Conservation (phyloP, 2,888 invertebrate species). For the Dimorphilus gyrociliatus region DNA sequence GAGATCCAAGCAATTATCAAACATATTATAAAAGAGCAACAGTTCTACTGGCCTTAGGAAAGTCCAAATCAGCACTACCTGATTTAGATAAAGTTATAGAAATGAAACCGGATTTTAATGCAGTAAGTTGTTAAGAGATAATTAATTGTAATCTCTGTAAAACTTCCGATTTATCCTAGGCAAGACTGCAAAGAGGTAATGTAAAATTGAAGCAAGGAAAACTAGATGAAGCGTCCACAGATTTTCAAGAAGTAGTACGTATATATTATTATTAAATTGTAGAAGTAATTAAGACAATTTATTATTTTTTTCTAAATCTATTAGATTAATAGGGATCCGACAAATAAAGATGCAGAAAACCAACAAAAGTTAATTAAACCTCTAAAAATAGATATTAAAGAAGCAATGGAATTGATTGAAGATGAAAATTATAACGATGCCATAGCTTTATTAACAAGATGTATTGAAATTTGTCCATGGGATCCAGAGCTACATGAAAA, state of each 20-base stretch:
- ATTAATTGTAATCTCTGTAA: not conserved
- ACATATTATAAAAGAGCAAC: conserved; percentile 90
- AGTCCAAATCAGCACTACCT: conserved; percentile 78
- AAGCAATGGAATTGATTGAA: conserved; percentile 49
- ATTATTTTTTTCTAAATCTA: conserved; percentile 4
- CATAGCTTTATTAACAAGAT: conserved; percentile 48
- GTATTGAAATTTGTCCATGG: conserved; percentile 77
- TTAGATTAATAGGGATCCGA: conserved; percentile 16
- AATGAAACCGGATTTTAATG: conserved; percentile 80
- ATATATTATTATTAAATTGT: conserved; percentile 1
- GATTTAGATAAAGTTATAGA: conserved; percentile 84
- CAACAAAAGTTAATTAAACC: conserved; percentile 51
- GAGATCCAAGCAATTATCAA: conserved; percentile 84
- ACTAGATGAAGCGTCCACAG: conserved; percentile 60
- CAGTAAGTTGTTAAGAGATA: conserved; percentile 52
- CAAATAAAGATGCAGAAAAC: conserved; percentile 56
- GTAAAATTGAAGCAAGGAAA: conserved; percentile 75
- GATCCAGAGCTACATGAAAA: conserved; percentile 62
- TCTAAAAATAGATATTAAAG: conserved; percentile 47
- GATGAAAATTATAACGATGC: conserved; percentile 47
- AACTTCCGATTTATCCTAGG: conserved; percentile 38
- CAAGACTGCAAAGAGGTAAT: conserved; percentile 60
- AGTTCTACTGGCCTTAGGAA: conserved; percentile 83
- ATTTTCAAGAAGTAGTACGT: conserved; percentile 71
- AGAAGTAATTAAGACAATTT: not conserved